Conservation (phyloP, 2,888 invertebrate genomes). For the Himalopsyche japonica region DNA sequence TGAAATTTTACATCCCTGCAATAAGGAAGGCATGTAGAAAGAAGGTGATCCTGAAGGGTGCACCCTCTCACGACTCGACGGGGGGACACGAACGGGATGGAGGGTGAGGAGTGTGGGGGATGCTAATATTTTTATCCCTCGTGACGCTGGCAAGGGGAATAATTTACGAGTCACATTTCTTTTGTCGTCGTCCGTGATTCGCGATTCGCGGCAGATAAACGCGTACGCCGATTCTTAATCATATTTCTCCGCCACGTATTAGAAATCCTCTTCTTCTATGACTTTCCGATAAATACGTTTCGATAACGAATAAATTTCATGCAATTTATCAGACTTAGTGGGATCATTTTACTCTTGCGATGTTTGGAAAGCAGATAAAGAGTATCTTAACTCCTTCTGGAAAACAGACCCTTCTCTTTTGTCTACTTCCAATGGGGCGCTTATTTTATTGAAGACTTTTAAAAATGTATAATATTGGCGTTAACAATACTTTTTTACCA, state of each 20-base stretch:
- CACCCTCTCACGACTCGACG: conserved; percentile 4
- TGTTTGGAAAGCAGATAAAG: background rate
- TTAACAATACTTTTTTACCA: no score
- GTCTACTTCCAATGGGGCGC: background rate
- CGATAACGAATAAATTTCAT: background rate
- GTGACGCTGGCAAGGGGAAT: conserved; percentile 37
- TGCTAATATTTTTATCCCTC: conserved; percentile 41
- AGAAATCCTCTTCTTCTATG: background rate
- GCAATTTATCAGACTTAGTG: conserved; percentile 1
- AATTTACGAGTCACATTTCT: conserved; percentile 41
- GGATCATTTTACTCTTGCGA: background rate
- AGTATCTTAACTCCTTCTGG: background rate
- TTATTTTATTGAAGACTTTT: no score
- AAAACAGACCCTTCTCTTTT: background rate
- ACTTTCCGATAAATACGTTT: background rate
- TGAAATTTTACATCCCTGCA: conserved; percentile 1
- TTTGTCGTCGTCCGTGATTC: conserved; percentile 39
- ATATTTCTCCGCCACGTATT: conserved; percentile 30
- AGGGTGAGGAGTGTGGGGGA: conserved; percentile 25
- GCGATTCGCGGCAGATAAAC: conserved; percentile 41
- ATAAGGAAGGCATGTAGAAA: conserved; percentile 1
- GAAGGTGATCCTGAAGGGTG: conserved; percentile 1
- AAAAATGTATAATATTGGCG: no score
- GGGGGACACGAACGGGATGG: conserved; percentile 5
- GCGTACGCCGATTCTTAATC: conserved; percentile 40